A percentile compares a stretch with the other conserved stretches of the same genome.
These are phyloP conservation scores for Epinotia demarniana DNA, from an alignment of 2,888 invertebrate species.

Conservation along the genomic window DNA sequence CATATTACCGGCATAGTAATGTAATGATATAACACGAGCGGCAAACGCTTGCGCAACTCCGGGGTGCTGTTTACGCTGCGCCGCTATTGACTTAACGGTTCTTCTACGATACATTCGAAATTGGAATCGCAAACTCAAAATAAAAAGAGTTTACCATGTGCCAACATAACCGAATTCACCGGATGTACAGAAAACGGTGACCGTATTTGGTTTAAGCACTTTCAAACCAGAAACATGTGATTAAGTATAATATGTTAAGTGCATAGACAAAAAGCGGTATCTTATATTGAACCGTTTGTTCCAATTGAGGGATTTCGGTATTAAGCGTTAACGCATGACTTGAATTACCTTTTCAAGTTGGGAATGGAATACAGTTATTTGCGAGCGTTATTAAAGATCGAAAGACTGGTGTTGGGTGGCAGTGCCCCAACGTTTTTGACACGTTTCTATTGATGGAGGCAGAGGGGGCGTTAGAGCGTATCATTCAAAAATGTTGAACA, in stretches of 20 bases:
- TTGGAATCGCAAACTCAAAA: constrained; percentile 41
- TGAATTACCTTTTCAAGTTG: constrained; percentile 53
- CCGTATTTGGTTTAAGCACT: constrained; percentile 28
- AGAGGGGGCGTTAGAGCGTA: constrained; percentile 7
- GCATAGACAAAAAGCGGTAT: constrained; percentile 54
- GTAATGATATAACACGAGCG: constrained; percentile 44
- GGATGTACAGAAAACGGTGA: constrained; percentile 36
- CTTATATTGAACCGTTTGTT: constrained; percentile 59
- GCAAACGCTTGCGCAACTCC: constrained; percentile 41
- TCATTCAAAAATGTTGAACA: background rate
- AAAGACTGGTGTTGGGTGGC: background rate
- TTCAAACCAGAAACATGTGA: constrained; percentile 46
- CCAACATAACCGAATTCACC: constrained; percentile 29
- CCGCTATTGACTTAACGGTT: constrained; percentile 45
- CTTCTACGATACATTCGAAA: constrained; percentile 43
- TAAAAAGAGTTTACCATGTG: constrained; percentile 23
- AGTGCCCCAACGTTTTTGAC: background rate
- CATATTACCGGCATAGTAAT: constrained; percentile 33
- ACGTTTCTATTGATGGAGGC: background rate
- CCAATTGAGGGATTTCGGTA: constrained; percentile 60
- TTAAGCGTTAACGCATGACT: constrained; percentile 62
- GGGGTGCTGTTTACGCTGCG: constrained; percentile 41
- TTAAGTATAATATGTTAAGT: constrained; percentile 47
- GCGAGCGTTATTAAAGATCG: constrained; percentile 19
- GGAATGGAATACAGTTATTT: constrained; percentile 50